Conservation (phyloP, 2,113 vertebrate genomes). For the Thunnus thynnus region DNA sequence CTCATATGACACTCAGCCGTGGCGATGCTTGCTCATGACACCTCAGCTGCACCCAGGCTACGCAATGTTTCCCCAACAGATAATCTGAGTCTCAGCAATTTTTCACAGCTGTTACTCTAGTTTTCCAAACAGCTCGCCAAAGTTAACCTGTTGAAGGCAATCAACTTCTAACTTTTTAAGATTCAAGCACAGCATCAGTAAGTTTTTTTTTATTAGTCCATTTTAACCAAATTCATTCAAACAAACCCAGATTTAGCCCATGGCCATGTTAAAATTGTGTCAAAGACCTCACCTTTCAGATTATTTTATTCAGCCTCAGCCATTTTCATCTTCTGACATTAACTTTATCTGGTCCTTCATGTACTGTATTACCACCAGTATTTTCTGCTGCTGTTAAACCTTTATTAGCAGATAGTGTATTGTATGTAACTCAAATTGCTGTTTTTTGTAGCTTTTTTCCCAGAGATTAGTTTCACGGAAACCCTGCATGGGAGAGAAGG, state of each 20-base stretch:
- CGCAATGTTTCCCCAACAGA: neutral
- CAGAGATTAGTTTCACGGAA: neutral
- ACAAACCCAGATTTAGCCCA: neutral
- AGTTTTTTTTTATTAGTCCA: no score
- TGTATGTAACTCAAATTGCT: neutral
- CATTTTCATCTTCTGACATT: neutral
- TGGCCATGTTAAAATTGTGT: neutral
- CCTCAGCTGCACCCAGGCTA: neutral
- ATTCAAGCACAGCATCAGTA: neutral
- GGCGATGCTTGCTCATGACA: neutral
- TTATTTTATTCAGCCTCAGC: neutral
- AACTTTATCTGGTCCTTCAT: neutral
- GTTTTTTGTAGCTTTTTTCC: neutral
- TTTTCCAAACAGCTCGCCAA: no score
- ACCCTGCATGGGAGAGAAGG: conserved; percentile 30
- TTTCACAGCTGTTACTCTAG: no score
- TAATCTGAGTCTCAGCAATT: no score
- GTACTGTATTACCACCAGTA: neutral
- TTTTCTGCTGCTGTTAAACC: conserved; percentile 6
- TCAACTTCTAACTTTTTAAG: neutral
- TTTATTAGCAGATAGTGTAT: neutral
- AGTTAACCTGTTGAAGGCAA: no score
- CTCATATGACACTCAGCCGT: neutral
- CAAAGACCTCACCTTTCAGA: neutral
- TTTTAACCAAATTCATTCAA: neutral